Evolutionary conservation across 2,888 invertebrate species (phyloP).

Genomic region (Bellardia pandia): DNA sequence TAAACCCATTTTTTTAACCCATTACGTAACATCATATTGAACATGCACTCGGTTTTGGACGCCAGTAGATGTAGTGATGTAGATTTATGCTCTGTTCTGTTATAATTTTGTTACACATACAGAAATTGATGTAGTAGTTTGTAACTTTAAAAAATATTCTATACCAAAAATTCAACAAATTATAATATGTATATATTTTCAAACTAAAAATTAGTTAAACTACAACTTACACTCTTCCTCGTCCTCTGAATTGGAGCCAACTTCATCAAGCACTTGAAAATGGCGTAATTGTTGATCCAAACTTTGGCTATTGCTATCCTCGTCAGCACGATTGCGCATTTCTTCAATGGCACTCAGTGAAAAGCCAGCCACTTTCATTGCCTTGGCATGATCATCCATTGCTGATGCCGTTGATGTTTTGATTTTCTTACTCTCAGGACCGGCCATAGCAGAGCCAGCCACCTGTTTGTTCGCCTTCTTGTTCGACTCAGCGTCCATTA

Average conservation of each 20-base stretch:
- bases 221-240: slow-evolving; percentile 76
- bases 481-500: slow-evolving; percentile 20
- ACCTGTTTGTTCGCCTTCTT: slow-evolving; percentile 23
- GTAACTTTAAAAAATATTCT: too few species aligned
- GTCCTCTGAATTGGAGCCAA: slow-evolving; percentile 84
- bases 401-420: slow-evolving; percentile 39
- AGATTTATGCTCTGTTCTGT: too few species aligned
- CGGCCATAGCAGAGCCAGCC: neutral
- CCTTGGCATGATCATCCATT: slow-evolving; percentile 75
- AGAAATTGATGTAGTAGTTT: too few species aligned
- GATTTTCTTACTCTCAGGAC: slow-evolving; percentile 56
- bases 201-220: neutral
- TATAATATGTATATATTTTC: neutral
- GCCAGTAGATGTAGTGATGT: too few species aligned
- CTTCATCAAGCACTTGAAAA: slow-evolving; percentile 88
- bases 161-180: too few species aligned
- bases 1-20: too few species aligned
- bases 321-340: slow-evolving; percentile 80
- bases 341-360: slow-evolving; percentile 82
- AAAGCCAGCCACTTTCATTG: slow-evolving; percentile 81
- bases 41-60: too few species aligned
- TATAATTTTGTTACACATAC: too few species aligned
- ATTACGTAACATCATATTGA: too few species aligned
- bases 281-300: slow-evolving; percentile 85
- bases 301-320: slow-evolving; percentile 77